phyloP scores from a whole-genome alignment of 2,113 vertebrate species.

The Heterocephalus glaber region DNA sequence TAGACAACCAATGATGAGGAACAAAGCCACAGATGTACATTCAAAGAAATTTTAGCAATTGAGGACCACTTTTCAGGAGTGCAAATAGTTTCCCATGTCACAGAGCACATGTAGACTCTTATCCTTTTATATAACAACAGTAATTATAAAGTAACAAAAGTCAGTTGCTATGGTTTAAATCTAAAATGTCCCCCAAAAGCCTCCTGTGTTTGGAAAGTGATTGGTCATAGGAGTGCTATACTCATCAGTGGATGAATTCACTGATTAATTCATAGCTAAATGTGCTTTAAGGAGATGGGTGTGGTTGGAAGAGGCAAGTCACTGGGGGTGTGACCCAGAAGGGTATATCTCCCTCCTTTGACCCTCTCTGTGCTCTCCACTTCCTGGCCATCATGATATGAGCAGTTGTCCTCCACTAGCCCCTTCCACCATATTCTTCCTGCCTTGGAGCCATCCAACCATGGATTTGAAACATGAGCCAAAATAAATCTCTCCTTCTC shows the following conservation, averaged over 20 bases:
- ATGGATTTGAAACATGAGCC: not conserved
- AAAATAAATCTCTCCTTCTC: not conserved
- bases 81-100: not conserved
- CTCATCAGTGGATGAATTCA: not conserved
- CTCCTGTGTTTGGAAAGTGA: not conserved
- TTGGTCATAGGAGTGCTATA: not conserved
- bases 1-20: fast-evolving
- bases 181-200: not conserved
- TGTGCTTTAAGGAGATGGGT: not conserved
- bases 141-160: not conserved
- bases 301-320: not conserved
- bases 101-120: not conserved
- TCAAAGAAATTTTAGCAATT: not conserved
- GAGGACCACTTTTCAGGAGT: not conserved
- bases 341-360: not conserved
- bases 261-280: not conserved
- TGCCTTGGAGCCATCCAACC: not conserved
- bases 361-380: not conserved
- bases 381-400: not conserved
- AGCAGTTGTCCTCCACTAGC: not conserved
- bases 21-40: not conserved
- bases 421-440: not conserved
- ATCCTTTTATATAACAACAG: not conserved
- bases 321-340: not conserved
- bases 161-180: not conserved